Conservation (phyloP, 2,797 vertebrate genomes). For the Synanceia verrucosa region DNA sequence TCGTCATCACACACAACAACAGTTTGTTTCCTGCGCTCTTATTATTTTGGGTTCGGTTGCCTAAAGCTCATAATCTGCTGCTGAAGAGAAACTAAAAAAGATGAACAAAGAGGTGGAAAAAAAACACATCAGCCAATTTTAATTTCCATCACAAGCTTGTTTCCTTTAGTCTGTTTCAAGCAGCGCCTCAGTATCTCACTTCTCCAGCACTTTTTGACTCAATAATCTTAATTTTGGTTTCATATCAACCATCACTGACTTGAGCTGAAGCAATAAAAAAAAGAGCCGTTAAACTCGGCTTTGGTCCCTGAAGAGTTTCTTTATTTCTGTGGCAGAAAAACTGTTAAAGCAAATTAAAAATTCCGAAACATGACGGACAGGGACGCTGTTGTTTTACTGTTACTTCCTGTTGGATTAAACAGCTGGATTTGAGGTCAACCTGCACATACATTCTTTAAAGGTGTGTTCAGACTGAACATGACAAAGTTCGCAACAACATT, state of each 20-base stretch:
- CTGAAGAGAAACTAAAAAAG: neutral
- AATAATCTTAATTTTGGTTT: slow-evolving; percentile 52
- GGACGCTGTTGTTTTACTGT: neutral
- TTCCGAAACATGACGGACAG: slow-evolving; percentile 4
- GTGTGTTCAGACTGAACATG: slow-evolving; percentile 12
- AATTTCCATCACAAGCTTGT: neutral
- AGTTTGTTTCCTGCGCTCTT: slow-evolving; percentile 11
- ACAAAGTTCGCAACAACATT: too few species aligned
- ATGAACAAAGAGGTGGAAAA: neutral
- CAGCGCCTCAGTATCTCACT: neutral
- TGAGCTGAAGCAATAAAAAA: slow-evolving; percentile 23
- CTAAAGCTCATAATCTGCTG: too few species aligned
- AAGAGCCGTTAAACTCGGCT: slow-evolving; percentile 16
- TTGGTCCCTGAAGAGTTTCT: slow-evolving; percentile 42
- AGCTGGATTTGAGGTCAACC: neutral
- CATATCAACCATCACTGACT: slow-evolving; percentile 28
- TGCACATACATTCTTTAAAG: neutral
- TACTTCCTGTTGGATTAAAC: neutral
- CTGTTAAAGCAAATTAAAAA: slow-evolving; percentile 47
- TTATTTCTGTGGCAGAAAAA: slow-evolving; percentile 28
- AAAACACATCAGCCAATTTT: neutral
- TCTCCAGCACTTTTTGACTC: neutral
- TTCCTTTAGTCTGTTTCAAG: slow-evolving; percentile 3
- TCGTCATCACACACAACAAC: slow-evolving; percentile 48
- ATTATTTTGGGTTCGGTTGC: slow-evolving; percentile 34